Percentiles rank a stretch among this genome's conserved stretches.
Evolutionary conservation across 2,113 vertebrate genomes (phyloP).

Genomic region (Phocoena sinus): DNA sequence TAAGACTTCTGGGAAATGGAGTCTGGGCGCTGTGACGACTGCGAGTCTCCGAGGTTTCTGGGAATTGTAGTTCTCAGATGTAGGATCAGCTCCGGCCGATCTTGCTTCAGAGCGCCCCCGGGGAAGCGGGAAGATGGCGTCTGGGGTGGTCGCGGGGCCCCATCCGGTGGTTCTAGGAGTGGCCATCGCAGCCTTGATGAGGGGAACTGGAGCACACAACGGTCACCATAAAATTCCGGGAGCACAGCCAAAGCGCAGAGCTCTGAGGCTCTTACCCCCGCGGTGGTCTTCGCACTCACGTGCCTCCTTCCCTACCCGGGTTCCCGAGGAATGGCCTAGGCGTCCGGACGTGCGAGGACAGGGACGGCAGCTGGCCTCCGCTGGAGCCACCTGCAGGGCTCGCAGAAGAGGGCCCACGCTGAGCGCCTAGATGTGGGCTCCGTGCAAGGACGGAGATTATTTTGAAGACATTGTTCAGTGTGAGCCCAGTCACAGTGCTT

Average conservation of each 20-base stretch:
- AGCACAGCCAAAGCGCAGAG: background rate
- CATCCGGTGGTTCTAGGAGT: background rate
- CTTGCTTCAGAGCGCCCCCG: fast-evolving
- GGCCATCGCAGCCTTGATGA: background rate
- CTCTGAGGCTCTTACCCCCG: background rate
- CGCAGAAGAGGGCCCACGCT: background rate
- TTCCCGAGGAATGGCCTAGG: background rate
- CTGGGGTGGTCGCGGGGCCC: background rate
- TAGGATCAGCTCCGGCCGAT: fast-evolving
- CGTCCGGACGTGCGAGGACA: no score
- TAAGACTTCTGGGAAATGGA: background rate
- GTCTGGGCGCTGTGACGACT: background rate
- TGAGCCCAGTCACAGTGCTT: background rate
- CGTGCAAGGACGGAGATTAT: background rate
- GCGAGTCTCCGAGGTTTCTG: background rate
- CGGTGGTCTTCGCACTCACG: background rate
- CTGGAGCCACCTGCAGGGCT: background rate
- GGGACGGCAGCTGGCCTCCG: background rate
- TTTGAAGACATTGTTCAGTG: background rate
- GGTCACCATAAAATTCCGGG: background rate
- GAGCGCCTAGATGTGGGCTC: background rate
- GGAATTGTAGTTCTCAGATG: background rate
- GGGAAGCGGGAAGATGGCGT: no score
- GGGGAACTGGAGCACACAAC: background rate
- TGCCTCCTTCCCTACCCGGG: background rate